These are phyloP conservation scores for Stenolophus ochropezus DNA, from an alignment of 2,888 invertebrate species.

Conservation along the genomic window DNA sequence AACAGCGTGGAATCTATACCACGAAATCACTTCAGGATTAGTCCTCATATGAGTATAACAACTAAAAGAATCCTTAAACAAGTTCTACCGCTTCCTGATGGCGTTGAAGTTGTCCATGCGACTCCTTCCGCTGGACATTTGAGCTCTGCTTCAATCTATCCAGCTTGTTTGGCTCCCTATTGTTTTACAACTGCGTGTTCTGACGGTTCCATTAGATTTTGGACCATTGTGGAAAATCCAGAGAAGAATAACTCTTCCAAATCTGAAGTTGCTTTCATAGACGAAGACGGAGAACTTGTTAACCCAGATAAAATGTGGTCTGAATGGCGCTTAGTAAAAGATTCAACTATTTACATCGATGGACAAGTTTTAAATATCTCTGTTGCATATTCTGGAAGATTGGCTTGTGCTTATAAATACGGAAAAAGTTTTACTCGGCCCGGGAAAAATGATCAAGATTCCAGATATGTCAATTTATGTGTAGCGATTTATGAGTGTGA, in stretches of 20 bases:
- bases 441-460: slow-evolving; percentile 79
- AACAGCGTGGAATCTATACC: slow-evolving; percentile 72
- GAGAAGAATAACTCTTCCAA: slow-evolving; percentile 66
- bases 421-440: slow-evolving; percentile 91
- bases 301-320: slow-evolving; percentile 71
- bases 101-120: slow-evolving; percentile 94
- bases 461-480: slow-evolving; percentile 90
- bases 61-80: slow-evolving; percentile 95
- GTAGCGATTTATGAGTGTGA: slow-evolving; percentile 99
- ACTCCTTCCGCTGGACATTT: slow-evolving; percentile 97
- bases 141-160: slow-evolving; percentile 98
- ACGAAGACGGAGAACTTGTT: slow-evolving; percentile 70
- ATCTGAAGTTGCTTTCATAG: slow-evolving; percentile 68
- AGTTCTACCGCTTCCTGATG: slow-evolving; percentile 89
- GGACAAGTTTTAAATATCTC: slow-evolving; percentile 94
- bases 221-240: slow-evolving; percentile 76
- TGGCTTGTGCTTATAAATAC: slow-evolving; percentile 97
- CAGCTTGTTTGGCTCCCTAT: slow-evolving; percentile 98
- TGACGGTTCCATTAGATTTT: slow-evolving; percentile 92
- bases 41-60: slow-evolving; percentile 87
- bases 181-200: slow-evolving; percentile 96
- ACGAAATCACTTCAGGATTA: slow-evolving; percentile 73
- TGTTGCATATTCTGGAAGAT: slow-evolving; percentile 97
- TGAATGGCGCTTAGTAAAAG: slow-evolving; percentile 74
- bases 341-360: slow-evolving; percentile 78